Base-by-base conservation (phyloP, 2,113 vertebrate species). In the Chaenogobius annularis region DNA sequence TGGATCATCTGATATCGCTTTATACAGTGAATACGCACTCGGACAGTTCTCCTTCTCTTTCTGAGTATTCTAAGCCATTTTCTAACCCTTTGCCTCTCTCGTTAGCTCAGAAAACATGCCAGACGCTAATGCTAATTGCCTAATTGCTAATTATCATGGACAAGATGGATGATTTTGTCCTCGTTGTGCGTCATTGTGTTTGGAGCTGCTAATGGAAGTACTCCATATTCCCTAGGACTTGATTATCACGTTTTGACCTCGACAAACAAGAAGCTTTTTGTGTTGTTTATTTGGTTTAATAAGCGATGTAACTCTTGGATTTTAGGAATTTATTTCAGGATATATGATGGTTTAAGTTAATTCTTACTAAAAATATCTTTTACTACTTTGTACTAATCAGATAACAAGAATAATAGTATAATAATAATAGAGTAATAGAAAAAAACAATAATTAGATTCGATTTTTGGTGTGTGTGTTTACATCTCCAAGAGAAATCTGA, bases 1-100 rank as follows among this genome's bases (percentile, higher is more conserved):
- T 58, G 65, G 47, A 19, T 80, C 61, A 70, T 80, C 54, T 75
- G 70, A 82, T 65, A 68, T 68, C 48, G 43, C 43, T 68, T 54
- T 22, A 13, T 67, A 59, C 35, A 72, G 66, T 31, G 40, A 8
- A 12, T 78, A 35, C 44, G 31, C 12, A 10, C 56, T 20, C 66
- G 40, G 67, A 79, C 70, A 63, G 47, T 63, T 47, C 19, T 73
- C 74, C 73, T 80, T 79, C 78, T 77, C n/a, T 85, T 35, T 66
- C 54, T 68, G 55, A 73, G 22, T 31, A 31, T 1, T 31, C 59
- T 61, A 67, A 62, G 63, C 64, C 5, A 3, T 12, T 73, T 75
- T 79, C 46, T 52, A 55, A 50, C 50, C 72, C 47, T 48, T 31
- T 47, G 2, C 10, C 62, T 43, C 46, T 31, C 47, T 73, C 59